phyloP scores from a whole-genome alignment of 2,888 invertebrate species.

The Pandemis heparana region DNA sequence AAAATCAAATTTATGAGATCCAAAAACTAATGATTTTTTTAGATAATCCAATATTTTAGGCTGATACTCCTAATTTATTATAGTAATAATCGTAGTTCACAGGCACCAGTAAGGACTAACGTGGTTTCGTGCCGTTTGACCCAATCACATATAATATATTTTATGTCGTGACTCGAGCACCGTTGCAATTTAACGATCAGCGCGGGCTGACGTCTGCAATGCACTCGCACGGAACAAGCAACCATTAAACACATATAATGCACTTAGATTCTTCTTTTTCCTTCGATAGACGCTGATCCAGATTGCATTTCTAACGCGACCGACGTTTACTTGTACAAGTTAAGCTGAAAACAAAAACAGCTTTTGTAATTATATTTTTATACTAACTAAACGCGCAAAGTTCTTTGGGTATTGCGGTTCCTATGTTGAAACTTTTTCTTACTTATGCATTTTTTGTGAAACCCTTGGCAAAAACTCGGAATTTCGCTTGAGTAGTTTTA shows the following conservation, averaged over 20 bases:
- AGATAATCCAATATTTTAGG: not conserved
- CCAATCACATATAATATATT: slow-evolving; percentile 49
- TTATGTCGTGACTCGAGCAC: slow-evolving; percentile 60
- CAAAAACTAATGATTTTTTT: not conserved
- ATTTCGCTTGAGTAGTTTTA: not conserved
- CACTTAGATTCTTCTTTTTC: slow-evolving; percentile 15
- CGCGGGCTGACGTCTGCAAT: slow-evolving; percentile 21
- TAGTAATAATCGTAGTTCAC: not conserved
- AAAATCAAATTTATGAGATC: too few relatives aligned
- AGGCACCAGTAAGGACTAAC: slow-evolving; percentile 24
- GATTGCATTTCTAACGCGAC: slow-evolving; percentile 66
- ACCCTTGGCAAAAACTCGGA: not conserved
- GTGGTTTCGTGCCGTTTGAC: not conserved
- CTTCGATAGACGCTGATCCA: slow-evolving; percentile 54
- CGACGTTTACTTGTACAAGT: slow-evolving; percentile 67
- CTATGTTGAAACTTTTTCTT: not conserved
- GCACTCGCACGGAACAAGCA: not conserved
- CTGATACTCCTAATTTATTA: not conserved
- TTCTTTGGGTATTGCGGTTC: not conserved
- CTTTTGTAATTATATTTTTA: slow-evolving; percentile 70
- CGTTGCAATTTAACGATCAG: slow-evolving; percentile 74
- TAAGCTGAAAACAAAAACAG: slow-evolving; percentile 55
- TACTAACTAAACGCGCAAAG: not conserved
- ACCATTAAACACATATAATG: slow-evolving; percentile 20
- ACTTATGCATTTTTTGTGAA: not conserved